Conservation (phyloP, 2,888 invertebrate species). For the Ariolimax columbianus region DNA sequence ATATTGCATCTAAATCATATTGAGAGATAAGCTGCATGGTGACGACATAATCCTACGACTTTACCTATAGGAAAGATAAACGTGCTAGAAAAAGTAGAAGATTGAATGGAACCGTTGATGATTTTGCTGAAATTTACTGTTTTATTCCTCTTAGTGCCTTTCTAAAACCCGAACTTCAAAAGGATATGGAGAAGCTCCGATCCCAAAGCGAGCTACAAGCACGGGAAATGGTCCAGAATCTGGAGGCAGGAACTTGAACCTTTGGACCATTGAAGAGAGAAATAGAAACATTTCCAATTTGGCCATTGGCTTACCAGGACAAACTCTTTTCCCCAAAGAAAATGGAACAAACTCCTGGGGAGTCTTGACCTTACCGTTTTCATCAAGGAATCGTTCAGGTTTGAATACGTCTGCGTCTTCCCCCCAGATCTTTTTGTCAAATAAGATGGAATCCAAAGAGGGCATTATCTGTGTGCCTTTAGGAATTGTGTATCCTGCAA, state of each 20-base stretch:
- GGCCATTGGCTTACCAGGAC: constrained; percentile 22
- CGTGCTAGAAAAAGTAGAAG: no score
- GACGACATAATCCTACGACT: no score
- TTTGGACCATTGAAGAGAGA: constrained; percentile 31
- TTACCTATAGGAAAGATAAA: no score
- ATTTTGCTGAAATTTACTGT: no score
- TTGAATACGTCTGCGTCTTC: constrained; percentile 61
- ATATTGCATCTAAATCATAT: no score
- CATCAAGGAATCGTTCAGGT: constrained; percentile 65
- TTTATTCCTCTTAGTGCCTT: no score
- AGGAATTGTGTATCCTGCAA: constrained; percentile 70
- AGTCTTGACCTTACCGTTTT: constrained; percentile 48
- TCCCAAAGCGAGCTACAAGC: constrained; percentile 1
- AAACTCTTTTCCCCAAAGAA: constrained; percentile 17
- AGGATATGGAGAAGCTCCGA: constrained; percentile 1
- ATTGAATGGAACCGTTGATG: no score
- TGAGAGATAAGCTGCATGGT: no score
- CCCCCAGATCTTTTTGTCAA: constrained; percentile 59
- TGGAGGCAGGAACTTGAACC: constrained; percentile 38
- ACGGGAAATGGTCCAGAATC: constrained; percentile 21
- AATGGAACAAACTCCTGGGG: constrained; percentile 57
- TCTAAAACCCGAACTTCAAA: background rate
- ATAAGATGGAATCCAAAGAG: constrained; percentile 62
- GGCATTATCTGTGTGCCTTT: constrained; percentile 49
- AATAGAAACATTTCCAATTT: constrained; percentile 41